A percentile compares a stretch with the other conserved stretches of the same genome.
Evolutionary conservation across 2,113 vertebrate species (phyloP).

Genomic region (Lamprotornis superbus): DNA sequence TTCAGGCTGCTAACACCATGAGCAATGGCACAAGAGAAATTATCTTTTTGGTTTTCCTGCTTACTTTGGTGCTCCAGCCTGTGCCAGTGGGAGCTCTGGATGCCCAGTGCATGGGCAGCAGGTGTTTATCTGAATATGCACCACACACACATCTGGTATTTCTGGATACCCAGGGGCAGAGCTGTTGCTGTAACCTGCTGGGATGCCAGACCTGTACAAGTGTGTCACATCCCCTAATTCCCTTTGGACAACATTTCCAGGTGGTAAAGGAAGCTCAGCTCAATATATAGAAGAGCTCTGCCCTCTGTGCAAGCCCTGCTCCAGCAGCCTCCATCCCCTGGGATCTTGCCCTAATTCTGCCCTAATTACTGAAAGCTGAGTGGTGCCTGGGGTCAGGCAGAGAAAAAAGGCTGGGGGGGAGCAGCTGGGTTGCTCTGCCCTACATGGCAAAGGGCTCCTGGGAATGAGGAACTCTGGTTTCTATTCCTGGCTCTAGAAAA

Average conservation of each 20-base stretch:
- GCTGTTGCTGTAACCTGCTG: not conserved
- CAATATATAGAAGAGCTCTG: not conserved
- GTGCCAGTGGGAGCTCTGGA: not conserved
- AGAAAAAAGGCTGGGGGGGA: not conserved
- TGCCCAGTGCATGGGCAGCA: not conserved
- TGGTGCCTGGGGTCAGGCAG: constrained; percentile 12
- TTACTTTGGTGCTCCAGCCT: not conserved
- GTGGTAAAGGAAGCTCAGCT: constrained; percentile 8
- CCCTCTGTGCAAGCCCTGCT: not conserved
- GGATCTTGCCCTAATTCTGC: constrained; percentile 45
- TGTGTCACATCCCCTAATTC: not conserved
- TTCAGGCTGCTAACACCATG: not conserved
- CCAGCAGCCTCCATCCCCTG: not conserved
- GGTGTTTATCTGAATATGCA: not conserved
- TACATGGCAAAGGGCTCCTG: constrained; percentile 38
- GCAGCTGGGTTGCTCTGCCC: constrained; percentile 22
- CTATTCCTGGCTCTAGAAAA: constrained; percentile 39
- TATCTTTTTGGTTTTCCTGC: not conserved
- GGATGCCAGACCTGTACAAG: not conserved
- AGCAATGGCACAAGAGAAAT: not conserved
- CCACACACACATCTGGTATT: not conserved
- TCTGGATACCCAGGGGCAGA: not conserved
- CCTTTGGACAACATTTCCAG: not conserved
- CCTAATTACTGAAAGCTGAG: constrained; percentile 29
- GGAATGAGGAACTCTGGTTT: constrained; percentile 22